These are phyloP conservation scores for Morpho achilles DNA, from an alignment of 2,888 invertebrate species.

Conservation along the genomic window DNA sequence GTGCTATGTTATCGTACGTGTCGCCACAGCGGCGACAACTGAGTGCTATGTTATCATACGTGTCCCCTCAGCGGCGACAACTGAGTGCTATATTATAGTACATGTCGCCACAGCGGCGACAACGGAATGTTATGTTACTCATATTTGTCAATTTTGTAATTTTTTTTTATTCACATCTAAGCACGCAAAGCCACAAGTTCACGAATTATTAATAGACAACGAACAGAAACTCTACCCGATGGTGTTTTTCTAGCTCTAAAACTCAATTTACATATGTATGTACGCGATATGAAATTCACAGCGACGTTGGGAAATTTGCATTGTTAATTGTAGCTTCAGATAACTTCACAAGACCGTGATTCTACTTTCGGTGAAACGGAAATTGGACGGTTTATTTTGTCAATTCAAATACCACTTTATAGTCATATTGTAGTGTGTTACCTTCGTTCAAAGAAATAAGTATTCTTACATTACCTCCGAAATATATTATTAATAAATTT, in stretches of 20 bases:
- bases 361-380: conserved; percentile 15
- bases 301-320: conserved; percentile 66
- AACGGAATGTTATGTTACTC: too few relatives aligned
- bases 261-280: conserved; percentile 68
- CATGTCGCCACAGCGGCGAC: too few relatives aligned
- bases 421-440: not conserved
- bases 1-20: too few relatives aligned
- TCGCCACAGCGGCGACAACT: too few relatives aligned
- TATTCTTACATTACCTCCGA: too few relatives aligned
- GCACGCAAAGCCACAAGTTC: too few relatives aligned
- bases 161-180: too few relatives aligned
- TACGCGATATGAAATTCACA: conserved; percentile 68
- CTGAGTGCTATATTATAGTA: too few relatives aligned
- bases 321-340: conserved; percentile 68
- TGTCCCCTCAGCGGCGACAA: too few relatives aligned
- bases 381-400: conserved; percentile 21
- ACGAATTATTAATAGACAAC: not conserved
- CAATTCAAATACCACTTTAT: conserved; percentile 7
- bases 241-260: conserved; percentile 57
- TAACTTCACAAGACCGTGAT: conserved; percentile 30
- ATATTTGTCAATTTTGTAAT: too few relatives aligned
- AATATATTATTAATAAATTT: too few relatives aligned
- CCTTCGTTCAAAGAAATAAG: not conserved
- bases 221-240: not conserved
- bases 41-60: too few relatives aligned